Evolutionary conservation across 2,797 vertebrate genomes (phyloP).

Genomic region (Acrossocheilus fasciatus): DNA sequence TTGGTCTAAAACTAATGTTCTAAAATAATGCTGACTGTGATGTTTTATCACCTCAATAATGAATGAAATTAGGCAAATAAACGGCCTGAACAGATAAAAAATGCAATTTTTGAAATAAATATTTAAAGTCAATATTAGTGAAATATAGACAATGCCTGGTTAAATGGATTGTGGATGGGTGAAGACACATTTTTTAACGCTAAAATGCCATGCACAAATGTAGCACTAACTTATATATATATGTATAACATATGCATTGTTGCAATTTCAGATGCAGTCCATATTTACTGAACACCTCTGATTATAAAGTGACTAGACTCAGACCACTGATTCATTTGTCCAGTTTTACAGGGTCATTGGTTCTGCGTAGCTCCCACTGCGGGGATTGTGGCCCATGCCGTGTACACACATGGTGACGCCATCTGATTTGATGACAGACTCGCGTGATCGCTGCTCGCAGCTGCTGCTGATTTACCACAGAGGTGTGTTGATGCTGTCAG

Average conservation of each 20-base stretch:
- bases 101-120: not conserved
- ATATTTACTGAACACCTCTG: not conserved
- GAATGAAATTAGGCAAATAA: not conserved
- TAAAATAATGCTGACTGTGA: not conserved
- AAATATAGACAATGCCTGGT: not conserved
- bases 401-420: conserved; percentile 32
- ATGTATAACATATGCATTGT: not conserved
- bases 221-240: not conserved
- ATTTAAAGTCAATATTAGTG: not conserved
- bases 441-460: conserved; percentile 25
- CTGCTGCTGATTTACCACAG: conserved; percentile 41
- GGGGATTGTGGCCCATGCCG: not conserved
- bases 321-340: conserved; percentile 42
- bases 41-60: not conserved
- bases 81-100: not conserved
- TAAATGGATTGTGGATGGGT: not conserved
- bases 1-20: not conserved
- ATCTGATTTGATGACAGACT: conserved; percentile 45
- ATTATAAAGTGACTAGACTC: not conserved
- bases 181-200: not conserved
- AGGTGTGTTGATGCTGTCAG: conserved; percentile 45
- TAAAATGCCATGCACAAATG: not conserved
- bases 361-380: conserved; percentile 23
- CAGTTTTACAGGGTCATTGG: conserved; percentile 49
- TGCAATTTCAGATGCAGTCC: not conserved